Evolutionary conservation across 2,113 vertebrate species (phyloP), one percentile per base, ranked within the genome.

Genomic region (Chionis minor): DNA sequence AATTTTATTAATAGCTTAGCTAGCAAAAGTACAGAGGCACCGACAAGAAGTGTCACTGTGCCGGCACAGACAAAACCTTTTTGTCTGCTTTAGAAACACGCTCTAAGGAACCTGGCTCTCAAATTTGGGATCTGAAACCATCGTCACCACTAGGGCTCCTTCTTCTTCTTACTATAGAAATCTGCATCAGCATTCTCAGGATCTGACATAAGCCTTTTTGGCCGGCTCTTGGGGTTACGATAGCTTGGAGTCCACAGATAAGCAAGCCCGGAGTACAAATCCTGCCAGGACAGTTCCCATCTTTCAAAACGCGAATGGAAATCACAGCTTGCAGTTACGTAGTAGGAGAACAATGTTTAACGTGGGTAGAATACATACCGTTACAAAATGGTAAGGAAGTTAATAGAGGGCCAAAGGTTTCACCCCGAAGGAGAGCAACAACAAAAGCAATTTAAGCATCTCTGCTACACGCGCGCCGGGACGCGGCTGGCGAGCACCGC

Each of bases 321-420:
- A 67, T 94, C 87, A 94, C 61, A 92, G 88, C 73, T 93, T 92
- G n/a, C 78, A 94, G 96, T 96, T 91, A 96, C 2, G 66, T 71
- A 96, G 86, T 71, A 96, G 86, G 28, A 92, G 95, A 83, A 75
- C 94, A 91, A 77, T 0, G 4, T 35, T 67, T 86, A 92, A 84
- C 27, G 16, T 11, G 28, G 26, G 4, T 16, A 86, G 83, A 96
- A 91, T 96, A 91, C 90, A 89, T 93, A 92, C 94, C 52, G 7
- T 95, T 97, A 96, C 91, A 98, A 96, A 96, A 92, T 72, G 35
- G 51, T 86, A 93, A 82, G 24, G 26, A 90, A 91, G 27, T 47
- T 74, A 94, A 92, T 3, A 92, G 59, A 63, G 33, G 65, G 77
- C 38, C 71, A 82, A 77, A 90, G 71, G 69, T n/a, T 52, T 88